Conservation (phyloP, 2,797 vertebrate species). For the Aotus griseimembra region DNA sequence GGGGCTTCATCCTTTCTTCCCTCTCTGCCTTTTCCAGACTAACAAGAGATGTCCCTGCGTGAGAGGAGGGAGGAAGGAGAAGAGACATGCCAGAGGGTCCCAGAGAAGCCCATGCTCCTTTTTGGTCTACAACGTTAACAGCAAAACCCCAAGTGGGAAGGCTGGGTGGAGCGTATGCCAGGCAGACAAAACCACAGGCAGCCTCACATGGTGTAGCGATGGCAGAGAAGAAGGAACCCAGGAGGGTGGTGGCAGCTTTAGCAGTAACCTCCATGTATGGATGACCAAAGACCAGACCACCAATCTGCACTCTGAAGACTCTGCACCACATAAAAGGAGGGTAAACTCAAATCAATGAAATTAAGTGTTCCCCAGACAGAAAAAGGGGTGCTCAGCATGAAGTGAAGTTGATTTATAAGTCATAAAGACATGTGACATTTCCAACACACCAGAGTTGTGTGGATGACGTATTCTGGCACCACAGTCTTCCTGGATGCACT, state of each 20-base stretch:
- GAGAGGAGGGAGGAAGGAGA: background rate
- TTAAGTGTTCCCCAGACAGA: background rate
- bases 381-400: background rate
- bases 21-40: background rate
- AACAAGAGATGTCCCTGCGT: background rate
- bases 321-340: background rate
- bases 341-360: background rate
- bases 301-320: background rate
- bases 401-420: background rate
- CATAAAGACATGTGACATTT: background rate
- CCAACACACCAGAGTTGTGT: background rate
- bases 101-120: background rate
- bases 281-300: background rate
- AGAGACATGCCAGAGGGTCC: background rate
- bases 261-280: background rate
- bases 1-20: background rate
- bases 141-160: background rate
- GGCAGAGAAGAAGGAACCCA: background rate
- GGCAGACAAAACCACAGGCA: background rate
- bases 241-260: background rate
- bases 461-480: background rate
- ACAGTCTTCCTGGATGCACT: background rate
- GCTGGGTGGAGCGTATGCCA: background rate
- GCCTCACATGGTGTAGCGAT: background rate
- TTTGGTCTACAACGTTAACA: background rate